phyloP scores from a whole-genome alignment of 2,113 vertebrate species.

The Nyctereutes procyonoides region DNA sequence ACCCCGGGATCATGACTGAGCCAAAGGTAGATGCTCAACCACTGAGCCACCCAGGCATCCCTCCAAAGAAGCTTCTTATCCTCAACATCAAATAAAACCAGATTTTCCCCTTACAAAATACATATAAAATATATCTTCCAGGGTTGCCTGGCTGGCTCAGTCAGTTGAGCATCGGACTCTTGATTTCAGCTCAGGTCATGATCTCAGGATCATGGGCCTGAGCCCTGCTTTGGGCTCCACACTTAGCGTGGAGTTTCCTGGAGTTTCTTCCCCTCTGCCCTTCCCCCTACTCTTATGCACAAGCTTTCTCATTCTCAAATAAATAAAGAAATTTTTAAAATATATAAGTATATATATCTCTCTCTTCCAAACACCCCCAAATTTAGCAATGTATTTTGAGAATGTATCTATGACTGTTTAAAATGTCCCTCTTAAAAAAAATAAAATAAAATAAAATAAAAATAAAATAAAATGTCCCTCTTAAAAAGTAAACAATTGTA shows the following conservation, averaged over 20 bases:
- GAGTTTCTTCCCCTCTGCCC: background rate
- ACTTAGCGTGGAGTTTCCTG: background rate
- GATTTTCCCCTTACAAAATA: background rate
- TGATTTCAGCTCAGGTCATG: background rate
- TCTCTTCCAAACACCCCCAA: background rate
- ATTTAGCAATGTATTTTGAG: slow-evolving; percentile 44
- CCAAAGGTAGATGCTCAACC: no score
- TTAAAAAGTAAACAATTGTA: background rate
- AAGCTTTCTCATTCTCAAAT: background rate
- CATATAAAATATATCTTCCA: background rate
- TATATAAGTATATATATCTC: background rate
- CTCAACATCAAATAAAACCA: slow-evolving; percentile 1
- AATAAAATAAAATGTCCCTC: background rate
- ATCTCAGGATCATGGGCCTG: background rate
- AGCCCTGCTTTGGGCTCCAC: background rate
- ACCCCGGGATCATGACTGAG: no score
- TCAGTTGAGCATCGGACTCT: background rate
- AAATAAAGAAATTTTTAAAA: background rate
- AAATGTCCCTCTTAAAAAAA: background rate
- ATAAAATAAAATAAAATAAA: no score
- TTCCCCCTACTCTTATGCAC: background rate
- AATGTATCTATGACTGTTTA: background rate
- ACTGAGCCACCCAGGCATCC: no score
- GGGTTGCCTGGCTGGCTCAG: background rate
- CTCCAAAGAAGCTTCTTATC: background rate